Base-by-base conservation (phyloP, 2,888 invertebrate species). In the Pterobdella sp. region DNA sequence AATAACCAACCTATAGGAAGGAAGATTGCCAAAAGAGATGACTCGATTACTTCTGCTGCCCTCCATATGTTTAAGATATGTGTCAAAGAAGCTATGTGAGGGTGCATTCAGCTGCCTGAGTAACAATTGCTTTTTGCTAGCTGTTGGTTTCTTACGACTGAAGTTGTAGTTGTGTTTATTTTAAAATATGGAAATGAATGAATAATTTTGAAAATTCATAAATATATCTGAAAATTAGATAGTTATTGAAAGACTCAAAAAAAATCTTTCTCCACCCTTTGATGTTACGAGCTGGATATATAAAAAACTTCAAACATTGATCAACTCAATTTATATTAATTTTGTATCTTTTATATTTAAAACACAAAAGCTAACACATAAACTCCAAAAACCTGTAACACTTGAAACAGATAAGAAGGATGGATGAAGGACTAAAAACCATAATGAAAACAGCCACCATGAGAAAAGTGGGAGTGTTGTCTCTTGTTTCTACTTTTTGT, bases 21-120 rank as follows among this genome's bases (percentile, higher is more conserved):
- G 85, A 80, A 84, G 81, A 71, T 79, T 80, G 18, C 85, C 85
- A 78, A 85, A 85, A 69, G 82, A 84, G 76, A 85, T 84, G 72
- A 81, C 78, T 14, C 77, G 36, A 70, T 37, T 49, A 14, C 26
- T 35, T 26, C 67, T 34, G 26, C 36, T n/a, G 60, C n/a, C 60
- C 60, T 56, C 60, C 4, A 26, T 56, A 26, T 56, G 18, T 26
- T 56, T 56, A 26, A 56, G 18, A 26, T 56, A 56, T 3, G n/a
- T 26, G 4, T 26, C 60, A 22, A 56, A 22, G 3, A 26, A 56
- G 60, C 10, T 26, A 7, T 56, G 60, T 56, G 60, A 56, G 18
- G 18, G 60, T 22, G 18, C 26, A 26, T 56, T 56, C 10, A 56
- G 60, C 3, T 56, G 60, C 10, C 60, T 22, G 4, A 56, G 60